Base-by-base conservation (phyloP, 1,140 invertebrate species). In the Ips typographus region DNA sequence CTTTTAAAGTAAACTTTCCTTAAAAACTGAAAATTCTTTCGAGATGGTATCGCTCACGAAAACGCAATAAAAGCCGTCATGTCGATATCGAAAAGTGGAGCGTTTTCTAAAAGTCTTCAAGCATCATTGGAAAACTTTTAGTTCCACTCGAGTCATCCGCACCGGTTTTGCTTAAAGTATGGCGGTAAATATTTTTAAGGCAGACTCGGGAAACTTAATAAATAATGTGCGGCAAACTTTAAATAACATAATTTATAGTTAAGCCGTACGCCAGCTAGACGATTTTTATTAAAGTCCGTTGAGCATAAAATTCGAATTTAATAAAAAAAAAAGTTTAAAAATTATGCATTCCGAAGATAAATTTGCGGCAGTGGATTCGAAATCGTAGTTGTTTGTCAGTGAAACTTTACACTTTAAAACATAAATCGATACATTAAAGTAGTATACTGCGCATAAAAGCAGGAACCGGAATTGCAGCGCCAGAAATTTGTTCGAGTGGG, bases 81-180 rank as follows among this genome's bases (percentile, higher is more conserved):
- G 60, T 51, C 60, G 5, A 36, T 63, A 63, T 63, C 60, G 60
- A 41, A 40, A 63, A 63, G 42, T n/a, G 49, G 60, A 39, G 40
- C 44, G 43, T 36, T n/a, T 40, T 39, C 42, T 65, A 65, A 65
- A 65, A 65, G 56, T 65, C 63, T 56, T 65, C 63, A 65, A 65
- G 65, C 42, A 59, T 67, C 65, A 67, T 59, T 67, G 65, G 55
- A 67, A 67, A 67, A 67, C 55, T 67, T 67, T 58, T 51, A 67
- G 65, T 67, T 67, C 65, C 57, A 67, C 65, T 67, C 40, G 65
- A 67, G 65, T 59, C 65, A 67, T 67, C 55, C 43, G 43, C 65
- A 67, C 49, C 65, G 65, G 56, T 42, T 51, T 58, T 59, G 57
- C 65, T 59, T 67, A 51, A 65, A 67, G 65, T 57, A 57, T 43